Evolutionary conservation across 2,797 vertebrate species (phyloP).

Genomic region (Danio choprae): DNA sequence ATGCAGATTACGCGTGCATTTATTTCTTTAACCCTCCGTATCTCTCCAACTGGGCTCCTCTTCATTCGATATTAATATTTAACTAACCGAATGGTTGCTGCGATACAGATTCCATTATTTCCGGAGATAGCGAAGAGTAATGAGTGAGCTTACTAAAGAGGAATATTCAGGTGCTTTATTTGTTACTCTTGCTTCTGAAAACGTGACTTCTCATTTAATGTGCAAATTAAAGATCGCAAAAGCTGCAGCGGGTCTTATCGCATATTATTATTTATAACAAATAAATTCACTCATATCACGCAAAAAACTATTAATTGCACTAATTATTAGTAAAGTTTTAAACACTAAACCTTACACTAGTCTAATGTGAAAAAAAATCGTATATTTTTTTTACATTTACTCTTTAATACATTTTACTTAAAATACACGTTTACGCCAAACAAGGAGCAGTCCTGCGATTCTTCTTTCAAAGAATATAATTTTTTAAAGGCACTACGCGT

Average conservation of each 20-base stretch:
- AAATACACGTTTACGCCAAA: slow-evolving; percentile 48
- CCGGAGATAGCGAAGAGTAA: slow-evolving; percentile 56
- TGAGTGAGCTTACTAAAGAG: slow-evolving; percentile 50
- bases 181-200: slow-evolving; percentile 43
- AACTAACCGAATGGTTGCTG: slow-evolving; percentile 60
- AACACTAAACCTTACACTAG: no score
- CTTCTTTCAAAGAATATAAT: slow-evolving; percentile 68
- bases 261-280: background rate
- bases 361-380: no score
- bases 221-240: background rate
- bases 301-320: no score
- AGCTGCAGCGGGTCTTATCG: background rate
- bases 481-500: slow-evolving; percentile 71
- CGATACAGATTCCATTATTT: slow-evolving; percentile 59
- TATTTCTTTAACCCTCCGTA: slow-evolving; percentile 46
- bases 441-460: slow-evolving; percentile 59
- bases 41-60: slow-evolving; percentile 55
- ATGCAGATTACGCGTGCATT: slow-evolving; percentile 44
- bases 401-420: background rate
- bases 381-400: no score
- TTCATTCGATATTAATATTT: slow-evolving; percentile 64
- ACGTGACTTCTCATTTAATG: slow-evolving; percentile 5
- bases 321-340: no score
- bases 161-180: slow-evolving; percentile 55
- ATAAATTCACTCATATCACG: background rate